Percentiles rank a stretch among this genome's conserved stretches.
These are phyloP conservation scores for Porites cylindrica DNA, from an alignment of 92 coral and sea anemone genomes.

Conservation along the genomic window DNA sequence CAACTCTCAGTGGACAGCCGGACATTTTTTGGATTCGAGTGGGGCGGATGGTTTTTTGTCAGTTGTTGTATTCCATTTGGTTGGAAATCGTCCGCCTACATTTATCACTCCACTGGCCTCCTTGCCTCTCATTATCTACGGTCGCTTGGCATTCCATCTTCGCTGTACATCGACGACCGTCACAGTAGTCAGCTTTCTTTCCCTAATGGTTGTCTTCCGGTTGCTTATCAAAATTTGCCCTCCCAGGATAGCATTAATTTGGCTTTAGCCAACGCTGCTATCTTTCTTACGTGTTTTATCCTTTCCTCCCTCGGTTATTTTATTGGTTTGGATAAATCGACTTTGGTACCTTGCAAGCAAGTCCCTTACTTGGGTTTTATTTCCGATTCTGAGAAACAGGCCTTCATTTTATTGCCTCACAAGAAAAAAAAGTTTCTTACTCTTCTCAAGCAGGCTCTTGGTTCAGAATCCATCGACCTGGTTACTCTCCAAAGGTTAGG, in stretches of 20 bases:
- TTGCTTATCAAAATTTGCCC: conserved; percentile 44
- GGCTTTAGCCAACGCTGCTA: conserved; percentile 55
- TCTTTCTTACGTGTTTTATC: conserved; percentile 52
- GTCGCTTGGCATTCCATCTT: conserved; percentile 56
- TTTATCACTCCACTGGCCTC: conserved; percentile 71
- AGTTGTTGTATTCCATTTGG: conserved; percentile 63
- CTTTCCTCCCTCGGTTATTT: conserved; percentile 58
- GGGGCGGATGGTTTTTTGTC: conserved; percentile 69
- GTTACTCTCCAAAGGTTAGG: conserved; percentile 53
- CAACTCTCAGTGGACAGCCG: conserved; percentile 40
- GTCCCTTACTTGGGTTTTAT: conserved; percentile 55
- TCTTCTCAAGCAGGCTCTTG: conserved; percentile 19
- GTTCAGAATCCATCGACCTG: conserved; percentile 16
- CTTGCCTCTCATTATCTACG: conserved; percentile 51
- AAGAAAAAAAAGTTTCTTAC: conserved; percentile 20
- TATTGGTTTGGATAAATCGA: conserved; percentile 46
- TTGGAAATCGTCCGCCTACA: conserved; percentile 60
- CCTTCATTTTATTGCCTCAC: conserved; percentile 36
- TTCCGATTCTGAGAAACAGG: conserved; percentile 30
- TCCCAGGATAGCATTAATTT: conserved; percentile 32
- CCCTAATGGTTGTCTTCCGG: conserved; percentile 21
- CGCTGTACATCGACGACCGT: conserved; percentile 33
- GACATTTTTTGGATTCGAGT: conserved; percentile 53
- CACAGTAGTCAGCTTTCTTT: conserved; percentile 38
- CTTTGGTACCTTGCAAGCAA: conserved; percentile 19